Evolutionary conservation across 2,888 invertebrate species (phyloP), one percentile per base, ranked within the genome.

Genomic region (Dichetophora obliterata): DNA sequence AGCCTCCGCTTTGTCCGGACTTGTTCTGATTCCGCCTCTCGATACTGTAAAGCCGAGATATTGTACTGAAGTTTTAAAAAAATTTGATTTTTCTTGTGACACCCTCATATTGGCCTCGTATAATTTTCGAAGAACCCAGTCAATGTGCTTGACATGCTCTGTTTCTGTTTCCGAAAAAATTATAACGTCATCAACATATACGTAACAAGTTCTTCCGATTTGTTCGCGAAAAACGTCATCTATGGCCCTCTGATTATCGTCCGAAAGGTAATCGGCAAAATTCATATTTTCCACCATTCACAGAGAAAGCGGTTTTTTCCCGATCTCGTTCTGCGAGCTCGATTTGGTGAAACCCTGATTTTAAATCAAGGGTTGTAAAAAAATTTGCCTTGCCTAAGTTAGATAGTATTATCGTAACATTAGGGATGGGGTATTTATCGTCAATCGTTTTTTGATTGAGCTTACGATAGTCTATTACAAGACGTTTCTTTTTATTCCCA

Each of bases 151-250:
- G 1, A 61, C 2, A 48, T 73, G 73, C n/a, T n/a, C 8, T 2
- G 37, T 24, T 6, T 22, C 14, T n/a, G n/a, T 14, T 24, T 73
- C 27, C 37, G 57, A 19, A 19, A 48, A 68, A 19, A 68, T 68
- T n/a, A 68, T 19, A 8, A n/a, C 37, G 9, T 71, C 43, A 11
- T 48, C 72, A n/a, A 72, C n/a, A 61, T 72, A 61, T 6, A 72
- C 61, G 37, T 34, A 61, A n/a, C 72, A 59, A 34, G 22, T 48
- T 61, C 48, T 43, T 8, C 65, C 57, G 19, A 68, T 68, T 8
- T 68, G 68, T 22, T 68, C 68, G 6, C 50, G 14, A 52, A 52
- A 6, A 52, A 52, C 52, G 6, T 52, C 52, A n/a, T 52, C 52
- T 4, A 5, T 31, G 31, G 31, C 31, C 31, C 31, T 3, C 31